Conservation (phyloP, 1,140 invertebrate species). For the Camponotus vicinus region DNA sequence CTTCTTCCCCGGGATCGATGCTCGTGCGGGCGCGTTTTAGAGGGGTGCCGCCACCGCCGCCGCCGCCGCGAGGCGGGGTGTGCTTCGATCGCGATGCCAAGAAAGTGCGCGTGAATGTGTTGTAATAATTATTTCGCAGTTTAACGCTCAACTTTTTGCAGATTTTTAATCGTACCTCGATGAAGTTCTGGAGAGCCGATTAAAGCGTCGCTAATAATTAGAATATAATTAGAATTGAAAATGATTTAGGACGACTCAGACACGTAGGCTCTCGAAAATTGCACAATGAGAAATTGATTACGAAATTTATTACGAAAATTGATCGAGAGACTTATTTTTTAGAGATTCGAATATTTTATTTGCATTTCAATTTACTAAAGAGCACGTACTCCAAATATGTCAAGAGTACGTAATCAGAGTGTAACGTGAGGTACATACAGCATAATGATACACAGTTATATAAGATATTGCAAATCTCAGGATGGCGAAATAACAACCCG, state of each 20-base stretch:
- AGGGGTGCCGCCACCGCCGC: background rate
- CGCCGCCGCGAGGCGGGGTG: background rate
- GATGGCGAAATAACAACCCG: background rate
- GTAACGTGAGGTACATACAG: background rate
- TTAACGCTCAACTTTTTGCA: conserved; percentile 5
- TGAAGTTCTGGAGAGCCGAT: no score
- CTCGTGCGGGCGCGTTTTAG: conserved; percentile 35
- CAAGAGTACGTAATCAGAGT: background rate
- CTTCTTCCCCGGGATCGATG: conserved; percentile 62
- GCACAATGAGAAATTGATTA: no score
- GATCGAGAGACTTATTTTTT: background rate
- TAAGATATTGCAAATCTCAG: conserved; percentile 2
- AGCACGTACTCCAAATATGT: background rate
- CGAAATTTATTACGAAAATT: no score
- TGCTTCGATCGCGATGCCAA: conserved; percentile 50
- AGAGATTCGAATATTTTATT: background rate
- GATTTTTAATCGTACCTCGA: background rate
- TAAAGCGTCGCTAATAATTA: background rate
- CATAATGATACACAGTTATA: conserved; percentile 17
- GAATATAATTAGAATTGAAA: background rate
- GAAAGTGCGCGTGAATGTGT: conserved; percentile 36
- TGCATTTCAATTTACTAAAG: background rate
- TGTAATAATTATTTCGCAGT: background rate
- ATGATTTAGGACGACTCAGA: background rate
- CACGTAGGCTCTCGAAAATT: no score